Conservation (phyloP, 1,140 invertebrate genomes). For the Cecropterus lyciades region DNA sequence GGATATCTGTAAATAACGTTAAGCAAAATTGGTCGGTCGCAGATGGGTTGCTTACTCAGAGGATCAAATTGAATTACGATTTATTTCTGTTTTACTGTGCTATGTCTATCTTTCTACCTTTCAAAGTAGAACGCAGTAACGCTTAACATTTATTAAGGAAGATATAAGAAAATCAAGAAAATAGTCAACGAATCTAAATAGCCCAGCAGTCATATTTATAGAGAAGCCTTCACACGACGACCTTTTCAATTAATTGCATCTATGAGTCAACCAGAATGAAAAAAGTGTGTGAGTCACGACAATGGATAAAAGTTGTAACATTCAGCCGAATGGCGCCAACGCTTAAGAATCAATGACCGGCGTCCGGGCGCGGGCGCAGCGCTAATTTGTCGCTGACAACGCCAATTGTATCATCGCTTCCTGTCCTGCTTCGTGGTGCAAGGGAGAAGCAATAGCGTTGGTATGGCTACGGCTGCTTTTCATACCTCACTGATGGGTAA, state of each 20-base stretch:
- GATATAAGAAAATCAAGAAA: neutral
- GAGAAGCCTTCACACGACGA: slow-evolving; percentile 9
- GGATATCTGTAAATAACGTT: no score
- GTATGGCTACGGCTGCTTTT: no score
- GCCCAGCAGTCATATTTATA: slow-evolving; percentile 5
- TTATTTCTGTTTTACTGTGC: no score
- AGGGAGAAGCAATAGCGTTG: slow-evolving; percentile 20
- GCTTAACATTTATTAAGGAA: no score
- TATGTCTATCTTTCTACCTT: no score
- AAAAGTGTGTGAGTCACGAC: slow-evolving; percentile 28
- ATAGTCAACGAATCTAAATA: neutral
- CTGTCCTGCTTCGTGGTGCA: slow-evolving; percentile 55
- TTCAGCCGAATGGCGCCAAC: slow-evolving; percentile 54
- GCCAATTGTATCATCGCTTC: slow-evolving; percentile 75
- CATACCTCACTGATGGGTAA: no score
- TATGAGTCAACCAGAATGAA: slow-evolving; percentile 9
- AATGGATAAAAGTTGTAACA: slow-evolving; percentile 32
- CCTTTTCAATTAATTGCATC: slow-evolving; percentile 18
- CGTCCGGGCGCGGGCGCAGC: slow-evolving; percentile 63
- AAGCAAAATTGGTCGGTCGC: no score
- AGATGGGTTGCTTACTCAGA: no score
- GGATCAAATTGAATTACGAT: no score
- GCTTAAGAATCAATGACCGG: slow-evolving; percentile 70
- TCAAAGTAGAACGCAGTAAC: no score
- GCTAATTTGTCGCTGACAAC: slow-evolving; percentile 72